Conservation (phyloP, 2,113 vertebrate genomes). For the Myotis davidii region DNA sequence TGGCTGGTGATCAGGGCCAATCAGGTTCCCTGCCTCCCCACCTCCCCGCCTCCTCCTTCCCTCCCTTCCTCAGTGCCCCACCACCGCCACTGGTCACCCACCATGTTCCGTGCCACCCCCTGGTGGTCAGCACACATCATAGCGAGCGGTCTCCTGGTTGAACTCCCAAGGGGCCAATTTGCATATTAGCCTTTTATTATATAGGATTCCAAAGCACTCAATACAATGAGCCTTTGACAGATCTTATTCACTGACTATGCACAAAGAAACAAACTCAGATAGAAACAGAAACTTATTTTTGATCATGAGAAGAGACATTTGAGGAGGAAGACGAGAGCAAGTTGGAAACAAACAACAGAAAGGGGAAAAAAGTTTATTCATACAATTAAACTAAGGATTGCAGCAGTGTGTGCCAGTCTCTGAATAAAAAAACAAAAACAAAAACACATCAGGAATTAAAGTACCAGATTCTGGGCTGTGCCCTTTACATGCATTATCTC, state of each 20-base stretch:
- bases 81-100: too few relatives aligned
- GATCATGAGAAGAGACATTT: background rate
- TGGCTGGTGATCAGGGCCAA: too few relatives aligned
- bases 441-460: background rate
- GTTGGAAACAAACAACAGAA: background rate
- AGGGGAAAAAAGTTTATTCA: background rate
- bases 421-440: background rate
- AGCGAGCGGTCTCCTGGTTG: too few relatives aligned
- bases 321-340: background rate
- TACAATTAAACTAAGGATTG: background rate
- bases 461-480: background rate
- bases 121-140: too few relatives aligned
- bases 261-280: background rate
- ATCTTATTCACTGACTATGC: background rate
- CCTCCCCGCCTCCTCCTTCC: too few relatives aligned
- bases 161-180: too few relatives aligned
- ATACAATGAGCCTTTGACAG: background rate
- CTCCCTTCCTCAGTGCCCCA: too few relatives aligned
- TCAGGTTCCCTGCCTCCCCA: too few relatives aligned
- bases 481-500: background rate
- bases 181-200: background rate
- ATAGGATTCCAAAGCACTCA: background rate
- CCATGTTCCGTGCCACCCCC: too few relatives aligned
- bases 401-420: background rate
- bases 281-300: background rate